These are phyloP conservation scores for Numenius arquata DNA, from an alignment of 2,113 vertebrate species.

Conservation along the genomic window DNA sequence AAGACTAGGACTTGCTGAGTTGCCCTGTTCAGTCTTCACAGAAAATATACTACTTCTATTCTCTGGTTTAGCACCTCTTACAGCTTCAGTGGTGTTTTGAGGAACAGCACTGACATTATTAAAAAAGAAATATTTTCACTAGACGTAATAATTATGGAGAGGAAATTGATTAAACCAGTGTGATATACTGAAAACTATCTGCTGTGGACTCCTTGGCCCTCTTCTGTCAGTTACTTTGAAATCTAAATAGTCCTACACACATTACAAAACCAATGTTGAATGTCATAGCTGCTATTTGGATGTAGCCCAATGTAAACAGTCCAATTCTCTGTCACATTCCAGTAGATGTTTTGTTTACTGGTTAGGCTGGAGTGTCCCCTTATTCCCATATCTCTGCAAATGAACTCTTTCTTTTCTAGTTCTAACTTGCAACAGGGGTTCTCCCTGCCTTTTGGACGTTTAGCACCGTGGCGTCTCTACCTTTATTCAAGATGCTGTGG, in stretches of 20 bases:
- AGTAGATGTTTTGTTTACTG: neutral
- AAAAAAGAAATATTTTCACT: neutral
- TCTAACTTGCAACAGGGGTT: neutral
- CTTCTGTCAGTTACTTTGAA: neutral
- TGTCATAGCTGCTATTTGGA: neutral
- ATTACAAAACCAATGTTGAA: neutral
- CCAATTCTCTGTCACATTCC: neutral
- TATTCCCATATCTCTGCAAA: neutral
- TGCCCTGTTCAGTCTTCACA: neutral
- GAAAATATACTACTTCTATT: neutral
- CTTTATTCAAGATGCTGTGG: neutral
- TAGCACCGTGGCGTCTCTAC: neutral
- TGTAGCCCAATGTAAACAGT: neutral
- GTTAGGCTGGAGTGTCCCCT: neutral
- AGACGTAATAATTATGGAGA: neutral
- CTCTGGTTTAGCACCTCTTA: neutral
- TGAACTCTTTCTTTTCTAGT: neutral
- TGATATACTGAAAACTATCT: neutral
- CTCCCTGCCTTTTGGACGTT: neutral
- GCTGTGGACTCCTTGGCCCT: neutral
- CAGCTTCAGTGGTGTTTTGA: neutral
- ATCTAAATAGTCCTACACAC: neutral
- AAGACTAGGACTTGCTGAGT: neutral
- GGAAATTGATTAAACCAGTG: neutral
- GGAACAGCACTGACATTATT: neutral